phyloP scores from a whole-genome alignment of 2,113 vertebrate species.

The Gyps fulvus region DNA sequence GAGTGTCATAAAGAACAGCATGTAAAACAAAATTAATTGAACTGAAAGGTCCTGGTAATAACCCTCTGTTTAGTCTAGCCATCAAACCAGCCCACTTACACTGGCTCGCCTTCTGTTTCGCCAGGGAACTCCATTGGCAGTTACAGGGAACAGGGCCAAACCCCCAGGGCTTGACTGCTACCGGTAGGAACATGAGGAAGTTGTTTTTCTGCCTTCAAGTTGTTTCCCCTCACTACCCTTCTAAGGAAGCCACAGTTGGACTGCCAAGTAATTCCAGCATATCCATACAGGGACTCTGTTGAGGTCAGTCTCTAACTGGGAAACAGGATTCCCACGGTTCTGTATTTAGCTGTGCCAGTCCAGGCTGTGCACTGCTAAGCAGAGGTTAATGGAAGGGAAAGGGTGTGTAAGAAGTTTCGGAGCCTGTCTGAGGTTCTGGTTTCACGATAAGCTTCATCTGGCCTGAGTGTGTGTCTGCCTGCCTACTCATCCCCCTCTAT shows the following conservation, averaged over 20 bases:
- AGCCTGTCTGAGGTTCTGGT: background rate
- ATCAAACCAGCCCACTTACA: background rate
- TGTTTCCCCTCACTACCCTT: background rate
- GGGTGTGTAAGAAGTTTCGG: background rate
- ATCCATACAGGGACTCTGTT: background rate
- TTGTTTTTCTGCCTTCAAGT: background rate
- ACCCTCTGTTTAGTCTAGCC: background rate
- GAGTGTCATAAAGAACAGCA: background rate
- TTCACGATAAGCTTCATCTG: background rate
- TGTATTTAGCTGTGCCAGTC: conserved; percentile 30
- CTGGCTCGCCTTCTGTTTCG: background rate
- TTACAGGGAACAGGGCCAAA: background rate
- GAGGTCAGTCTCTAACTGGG: background rate
- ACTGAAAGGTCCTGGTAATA: background rate
- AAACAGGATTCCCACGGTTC: conserved; percentile 45
- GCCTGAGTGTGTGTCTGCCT: background rate
- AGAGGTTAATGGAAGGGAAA: background rate
- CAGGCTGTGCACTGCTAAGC: background rate
- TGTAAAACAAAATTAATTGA: background rate
- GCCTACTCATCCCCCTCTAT: no score
- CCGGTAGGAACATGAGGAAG: background rate
- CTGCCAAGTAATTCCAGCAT: conserved; percentile 22
- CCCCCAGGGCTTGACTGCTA: background rate
- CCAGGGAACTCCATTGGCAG: background rate
- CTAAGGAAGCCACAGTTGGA: background rate